Evolutionary conservation across 2,888 invertebrate species (phyloP).

Genomic region (Iselma pallidipennis): DNA sequence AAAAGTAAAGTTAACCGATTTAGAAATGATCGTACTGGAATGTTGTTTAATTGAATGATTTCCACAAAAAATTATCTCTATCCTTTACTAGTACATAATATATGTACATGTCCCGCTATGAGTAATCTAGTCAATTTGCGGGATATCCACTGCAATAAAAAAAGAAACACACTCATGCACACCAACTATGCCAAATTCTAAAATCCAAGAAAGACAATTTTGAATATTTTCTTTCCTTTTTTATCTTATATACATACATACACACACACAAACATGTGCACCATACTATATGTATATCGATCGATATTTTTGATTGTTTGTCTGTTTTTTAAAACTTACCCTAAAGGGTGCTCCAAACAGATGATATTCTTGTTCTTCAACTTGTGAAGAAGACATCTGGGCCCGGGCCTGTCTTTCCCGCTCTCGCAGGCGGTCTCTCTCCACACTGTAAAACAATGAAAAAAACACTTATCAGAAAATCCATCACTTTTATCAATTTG

Average conservation of each 20-base stretch:
- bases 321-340: conserved; percentile 56
- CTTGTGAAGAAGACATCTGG: conserved; percentile 71
- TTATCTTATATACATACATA: too few relatives aligned
- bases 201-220: background rate
- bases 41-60: background rate
- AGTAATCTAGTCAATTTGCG: background rate
- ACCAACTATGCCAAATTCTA: background rate
- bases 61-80: background rate
- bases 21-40: background rate
- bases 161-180: too few relatives aligned
- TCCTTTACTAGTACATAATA: background rate
- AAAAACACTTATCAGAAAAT: conserved; percentile 6
- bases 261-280: too few relatives aligned
- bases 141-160: background rate
- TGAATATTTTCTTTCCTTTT: background rate
- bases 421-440: conserved; percentile 77
- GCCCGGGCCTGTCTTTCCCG: conserved; percentile 77
- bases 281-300: background rate
- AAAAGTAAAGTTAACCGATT: background rate
- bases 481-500: background rate
- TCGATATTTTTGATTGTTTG: background rate
- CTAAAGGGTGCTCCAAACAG: conserved; percentile 69
- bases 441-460: conserved; percentile 54
- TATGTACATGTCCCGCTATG: too few relatives aligned
- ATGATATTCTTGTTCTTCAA: conserved; percentile 65